These are phyloP conservation scores for Mantis religiosa DNA, from an alignment of 2,888 invertebrate species.

Conservation along the genomic window DNA sequence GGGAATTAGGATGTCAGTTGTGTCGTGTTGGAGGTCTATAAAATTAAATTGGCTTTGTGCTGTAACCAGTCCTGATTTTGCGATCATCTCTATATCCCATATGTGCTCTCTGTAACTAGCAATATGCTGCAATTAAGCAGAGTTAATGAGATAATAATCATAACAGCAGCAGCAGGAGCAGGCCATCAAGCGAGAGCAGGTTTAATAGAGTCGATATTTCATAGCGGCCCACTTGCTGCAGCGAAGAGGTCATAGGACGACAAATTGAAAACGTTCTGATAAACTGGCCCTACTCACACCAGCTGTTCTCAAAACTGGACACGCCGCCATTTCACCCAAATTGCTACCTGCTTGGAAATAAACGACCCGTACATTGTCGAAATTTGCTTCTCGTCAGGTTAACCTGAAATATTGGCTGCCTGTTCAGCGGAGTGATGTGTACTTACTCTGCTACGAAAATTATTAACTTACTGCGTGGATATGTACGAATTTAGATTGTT, in stretches of 20 bases:
- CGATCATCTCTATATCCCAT: background rate
- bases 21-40: too few relatives aligned
- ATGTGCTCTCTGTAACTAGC: background rate
- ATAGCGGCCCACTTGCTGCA: background rate
- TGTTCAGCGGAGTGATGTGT: too few relatives aligned
- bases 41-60: too few relatives aligned
- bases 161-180: background rate
- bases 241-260: background rate
- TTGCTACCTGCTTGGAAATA: too few relatives aligned
- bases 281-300: background rate
- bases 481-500: too few relatives aligned
- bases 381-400: too few relatives aligned
- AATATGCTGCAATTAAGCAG: background rate
- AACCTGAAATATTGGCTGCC: too few relatives aligned
- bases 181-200: background rate
- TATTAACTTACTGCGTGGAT: too few relatives aligned
- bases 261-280: background rate
- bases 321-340: too few relatives aligned
- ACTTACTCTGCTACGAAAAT: too few relatives aligned
- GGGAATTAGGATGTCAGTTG: too few relatives aligned
- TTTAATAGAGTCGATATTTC: background rate
- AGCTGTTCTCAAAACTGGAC: background rate
- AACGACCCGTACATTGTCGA: too few relatives aligned
- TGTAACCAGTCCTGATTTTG: constrained; percentile 14
- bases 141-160: background rate